A percentile compares a stretch with the other conserved stretches of the same genome.
These are phyloP conservation scores for Epinephelus malabaricus DNA, from an alignment of 2,797 vertebrate species.

Conservation along the genomic window DNA sequence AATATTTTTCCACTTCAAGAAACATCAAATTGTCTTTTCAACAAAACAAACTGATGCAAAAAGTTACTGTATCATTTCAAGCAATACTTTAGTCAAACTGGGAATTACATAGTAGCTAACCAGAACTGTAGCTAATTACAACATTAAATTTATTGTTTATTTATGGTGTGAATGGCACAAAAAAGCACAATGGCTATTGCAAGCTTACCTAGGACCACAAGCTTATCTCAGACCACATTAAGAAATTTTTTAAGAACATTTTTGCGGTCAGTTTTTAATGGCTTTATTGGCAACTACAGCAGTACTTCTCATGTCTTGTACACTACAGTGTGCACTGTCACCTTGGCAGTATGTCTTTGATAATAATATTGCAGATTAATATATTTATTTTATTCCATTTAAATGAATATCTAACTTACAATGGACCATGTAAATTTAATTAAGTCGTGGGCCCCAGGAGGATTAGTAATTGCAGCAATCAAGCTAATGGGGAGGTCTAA, in stretches of 20 bases:
- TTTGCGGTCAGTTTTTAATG: neutral
- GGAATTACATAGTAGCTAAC: neutral
- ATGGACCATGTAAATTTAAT: conserved; percentile 25
- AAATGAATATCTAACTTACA: conserved; percentile 2
- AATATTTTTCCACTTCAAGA: conserved; percentile 39
- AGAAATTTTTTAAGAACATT: neutral
- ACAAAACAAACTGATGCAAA: neutral
- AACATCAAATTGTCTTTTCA: conserved; percentile 17
- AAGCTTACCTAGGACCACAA: neutral
- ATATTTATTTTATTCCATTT: conserved; percentile 12
- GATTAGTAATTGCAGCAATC: conserved; percentile 32
- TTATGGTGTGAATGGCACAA: neutral
- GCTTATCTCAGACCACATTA: neutral
- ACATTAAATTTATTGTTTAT: neutral
- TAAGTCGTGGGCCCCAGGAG: neutral
- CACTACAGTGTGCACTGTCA: neutral
- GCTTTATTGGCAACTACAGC: neutral
- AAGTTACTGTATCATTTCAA: neutral
- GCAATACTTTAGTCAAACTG: neutral
- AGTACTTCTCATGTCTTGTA: neutral
- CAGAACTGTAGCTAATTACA: neutral
- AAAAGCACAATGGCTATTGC: neutral
- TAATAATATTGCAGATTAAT: conserved; percentile 3
- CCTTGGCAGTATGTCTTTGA: neutral
- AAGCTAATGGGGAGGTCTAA: conserved; percentile 5